phyloP scores from a whole-genome alignment of 2,797 vertebrate species.

The Falco concolor region DNA sequence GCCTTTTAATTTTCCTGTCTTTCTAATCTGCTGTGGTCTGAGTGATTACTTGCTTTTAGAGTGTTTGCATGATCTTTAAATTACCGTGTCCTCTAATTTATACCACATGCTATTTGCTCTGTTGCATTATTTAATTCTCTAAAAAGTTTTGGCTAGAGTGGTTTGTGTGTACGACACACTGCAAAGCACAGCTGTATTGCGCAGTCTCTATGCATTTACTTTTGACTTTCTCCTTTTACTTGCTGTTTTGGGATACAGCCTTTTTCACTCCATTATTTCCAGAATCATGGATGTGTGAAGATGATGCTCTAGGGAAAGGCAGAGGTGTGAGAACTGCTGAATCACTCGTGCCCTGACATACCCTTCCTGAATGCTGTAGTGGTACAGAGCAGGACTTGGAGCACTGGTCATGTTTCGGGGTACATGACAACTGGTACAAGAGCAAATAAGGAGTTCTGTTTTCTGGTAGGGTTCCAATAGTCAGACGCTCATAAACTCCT shows the following conservation, averaged over 20 bases:
- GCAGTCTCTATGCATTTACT: neutral
- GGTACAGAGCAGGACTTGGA: neutral
- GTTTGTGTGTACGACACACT: neutral
- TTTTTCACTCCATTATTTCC: constrained; percentile 32
- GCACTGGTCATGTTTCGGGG: neutral
- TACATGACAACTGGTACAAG: neutral
- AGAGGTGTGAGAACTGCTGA: constrained; percentile 28
- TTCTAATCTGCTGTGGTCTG: neutral
- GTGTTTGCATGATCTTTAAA: neutral
- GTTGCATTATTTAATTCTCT: constrained; percentile 31
- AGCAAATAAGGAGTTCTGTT: neutral
- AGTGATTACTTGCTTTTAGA: neutral
- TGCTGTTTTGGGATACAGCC: neutral
- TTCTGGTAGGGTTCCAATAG: neutral
- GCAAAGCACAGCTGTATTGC: neutral
- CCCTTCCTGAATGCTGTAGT: neutral
- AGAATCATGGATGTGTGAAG: neutral
- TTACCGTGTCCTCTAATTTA: neutral
- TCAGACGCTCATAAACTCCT: neutral
- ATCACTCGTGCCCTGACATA: neutral
- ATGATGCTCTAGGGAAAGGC: neutral
- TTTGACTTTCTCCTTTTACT: neutral
- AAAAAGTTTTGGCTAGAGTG: neutral
- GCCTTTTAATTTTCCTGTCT: neutral
- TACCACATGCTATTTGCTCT: neutral